These are phyloP conservation scores for Drosophila lacertosa DNA, from an alignment of 1,140 invertebrate genomes.

Conservation along the genomic window DNA sequence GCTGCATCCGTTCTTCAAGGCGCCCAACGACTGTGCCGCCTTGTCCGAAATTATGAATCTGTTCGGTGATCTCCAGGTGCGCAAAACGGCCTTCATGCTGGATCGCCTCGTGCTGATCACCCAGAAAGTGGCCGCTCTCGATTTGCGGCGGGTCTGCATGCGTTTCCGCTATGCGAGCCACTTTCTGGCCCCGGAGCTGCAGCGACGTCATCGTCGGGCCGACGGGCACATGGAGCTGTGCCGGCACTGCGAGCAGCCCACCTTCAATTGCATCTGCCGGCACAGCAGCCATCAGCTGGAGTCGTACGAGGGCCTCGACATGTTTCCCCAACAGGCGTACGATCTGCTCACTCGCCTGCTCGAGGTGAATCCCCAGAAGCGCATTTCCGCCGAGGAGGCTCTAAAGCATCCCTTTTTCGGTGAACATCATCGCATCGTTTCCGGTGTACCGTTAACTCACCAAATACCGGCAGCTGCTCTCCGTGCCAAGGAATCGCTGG, in stretches of 20 bases:
- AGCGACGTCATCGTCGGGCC: constrained; percentile 52
- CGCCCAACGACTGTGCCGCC: constrained; percentile 91
- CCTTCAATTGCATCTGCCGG: constrained; percentile 73
- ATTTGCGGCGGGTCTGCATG: constrained; percentile 85
- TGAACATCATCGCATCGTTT: constrained; percentile 59
- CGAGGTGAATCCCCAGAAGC: constrained; percentile 98
- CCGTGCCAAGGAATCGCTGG: constrained; percentile 31
- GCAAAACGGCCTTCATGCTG: constrained; percentile 88
- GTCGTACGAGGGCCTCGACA: constrained; percentile 60
- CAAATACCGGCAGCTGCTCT: neutral
- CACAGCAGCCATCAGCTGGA: constrained; percentile 59
- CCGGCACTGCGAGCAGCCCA: constrained; percentile 71
- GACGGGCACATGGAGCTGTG: constrained; percentile 74
- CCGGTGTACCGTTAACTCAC: constrained; percentile 31
- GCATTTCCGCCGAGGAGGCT: constrained; percentile 98
- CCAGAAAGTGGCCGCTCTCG: constrained; percentile 84
- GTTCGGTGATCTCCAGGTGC: constrained; percentile 90
- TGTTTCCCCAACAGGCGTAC: constrained; percentile 89
- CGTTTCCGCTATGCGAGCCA: constrained; percentile 78
- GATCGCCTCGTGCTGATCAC: constrained; percentile 86
- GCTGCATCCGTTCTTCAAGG: constrained; percentile 93
- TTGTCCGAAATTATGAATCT: constrained; percentile 93
- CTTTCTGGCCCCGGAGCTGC: constrained; percentile 56
- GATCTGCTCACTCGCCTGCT: constrained; percentile 99
- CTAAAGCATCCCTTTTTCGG: constrained; percentile 95